A percentile compares a stretch with the other conserved stretches of the same genome.
Conservation (phyloP, 2,888 invertebrate genomes). For the Drosophila yooni region DNA sequence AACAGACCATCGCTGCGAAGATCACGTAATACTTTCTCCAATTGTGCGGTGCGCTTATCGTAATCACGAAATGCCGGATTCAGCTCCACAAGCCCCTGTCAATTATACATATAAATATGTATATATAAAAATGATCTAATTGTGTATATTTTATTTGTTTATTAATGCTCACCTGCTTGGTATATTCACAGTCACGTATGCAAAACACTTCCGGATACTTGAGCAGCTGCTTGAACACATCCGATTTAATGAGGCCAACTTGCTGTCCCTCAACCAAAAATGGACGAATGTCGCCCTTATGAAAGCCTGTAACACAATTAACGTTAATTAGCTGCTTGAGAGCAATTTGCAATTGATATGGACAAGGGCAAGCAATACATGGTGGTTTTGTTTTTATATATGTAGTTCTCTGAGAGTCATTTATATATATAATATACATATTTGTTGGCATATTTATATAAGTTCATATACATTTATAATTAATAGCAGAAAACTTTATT, state of each 20-base stretch:
- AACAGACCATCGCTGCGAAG: slow-evolving; percentile 91
- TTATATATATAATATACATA: background rate
- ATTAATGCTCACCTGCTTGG: slow-evolving; percentile 78
- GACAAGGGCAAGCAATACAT: slow-evolving; percentile 6
- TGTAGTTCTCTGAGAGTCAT: background rate
- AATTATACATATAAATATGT: slow-evolving; percentile 32
- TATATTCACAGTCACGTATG: slow-evolving; percentile 83
- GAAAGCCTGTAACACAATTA: slow-evolving; percentile 87
- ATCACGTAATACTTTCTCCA: slow-evolving; percentile 92
- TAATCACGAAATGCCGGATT: slow-evolving; percentile 95
- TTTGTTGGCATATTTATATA: background rate
- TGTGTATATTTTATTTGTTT: slow-evolving; percentile 3
- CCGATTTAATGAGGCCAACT: slow-evolving; percentile 94
- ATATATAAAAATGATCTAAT: slow-evolving; percentile 5
- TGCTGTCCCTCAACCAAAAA: slow-evolving; percentile 95
- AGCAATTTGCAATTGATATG: slow-evolving; percentile 23
- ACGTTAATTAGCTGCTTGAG: slow-evolving; percentile 38
- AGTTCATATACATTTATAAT: background rate
- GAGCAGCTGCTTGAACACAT: slow-evolving; percentile 92
- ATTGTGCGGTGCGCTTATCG: slow-evolving; percentile 90
- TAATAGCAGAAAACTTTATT: no score
- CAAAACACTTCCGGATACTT: slow-evolving; percentile 92
- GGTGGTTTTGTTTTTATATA: background rate
- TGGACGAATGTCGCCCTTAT: slow-evolving; percentile 92
- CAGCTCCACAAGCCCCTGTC: slow-evolving; percentile 91